A percentile compares a stretch with the other conserved stretches of the same genome.
phyloP scores from a whole-genome alignment of 1,140 invertebrate genomes.

The Cyphomyrmex costatus region DNA sequence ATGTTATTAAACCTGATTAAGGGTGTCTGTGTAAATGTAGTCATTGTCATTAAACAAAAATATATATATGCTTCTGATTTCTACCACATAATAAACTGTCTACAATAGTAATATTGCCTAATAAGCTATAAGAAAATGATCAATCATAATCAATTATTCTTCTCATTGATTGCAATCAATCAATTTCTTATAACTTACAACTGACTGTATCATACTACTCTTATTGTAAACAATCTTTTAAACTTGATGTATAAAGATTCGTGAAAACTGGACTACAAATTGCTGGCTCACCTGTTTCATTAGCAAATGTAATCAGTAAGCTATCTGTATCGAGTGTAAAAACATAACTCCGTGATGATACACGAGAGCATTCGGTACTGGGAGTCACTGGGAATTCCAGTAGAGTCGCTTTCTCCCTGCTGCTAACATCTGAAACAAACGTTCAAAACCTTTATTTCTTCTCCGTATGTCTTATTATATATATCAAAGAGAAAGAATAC shows the following conservation, averaged over 20 bases:
- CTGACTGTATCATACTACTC: no score
- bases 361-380: constrained; percentile 90
- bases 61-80: constrained; percentile 4
- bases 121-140: no score
- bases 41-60: not conserved
- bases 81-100: not conserved
- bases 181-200: no score
- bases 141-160: no score
- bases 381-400: constrained; percentile 90
- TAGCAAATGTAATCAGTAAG: constrained; percentile 86
- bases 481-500: not conserved
- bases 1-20: no score
- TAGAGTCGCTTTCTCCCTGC: constrained; percentile 80
- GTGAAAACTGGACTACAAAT: not conserved
- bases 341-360: constrained; percentile 90
- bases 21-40: no score
- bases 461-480: not conserved
- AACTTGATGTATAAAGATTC: not conserved
- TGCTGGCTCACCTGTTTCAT: constrained; percentile 83
- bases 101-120: no score
- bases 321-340: constrained; percentile 91
- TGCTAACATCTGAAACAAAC: constrained; percentile 71
- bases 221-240: no score
- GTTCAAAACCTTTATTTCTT: not conserved
- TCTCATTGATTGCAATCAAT: no score